Base-by-base conservation (phyloP, 2,113 vertebrate genomes). In the Chaetorhynchus papuensis region DNA sequence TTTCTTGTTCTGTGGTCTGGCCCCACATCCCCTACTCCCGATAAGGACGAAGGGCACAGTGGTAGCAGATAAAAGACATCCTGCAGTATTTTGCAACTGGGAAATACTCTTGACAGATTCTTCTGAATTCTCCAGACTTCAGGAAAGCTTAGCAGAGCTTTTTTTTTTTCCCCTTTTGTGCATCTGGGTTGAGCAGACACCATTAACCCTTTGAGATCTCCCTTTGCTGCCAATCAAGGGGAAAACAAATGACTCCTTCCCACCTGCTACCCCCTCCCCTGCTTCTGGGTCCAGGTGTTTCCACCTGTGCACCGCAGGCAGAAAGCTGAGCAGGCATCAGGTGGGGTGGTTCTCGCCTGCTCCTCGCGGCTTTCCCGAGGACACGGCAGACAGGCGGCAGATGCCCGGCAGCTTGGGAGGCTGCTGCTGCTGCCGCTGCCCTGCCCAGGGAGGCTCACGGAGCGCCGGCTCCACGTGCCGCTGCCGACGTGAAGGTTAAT, bases 371-470 rank as follows among this genome's bases (percentile, higher is more conserved):
- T 78, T 53, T 89, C 69, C 84, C 5, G 59, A 20, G 84, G 69
- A 8, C 17, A 1, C 0, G 31, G 60, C 77, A 74, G 72, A 5
- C 49, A 21, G 50, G 16, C 1, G 3, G 77, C 83, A 87, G 76
- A 27, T 28, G n/a, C 69, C 16, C 2, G 1, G 72, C n/a, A 24
- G 47, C 77, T 31, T 3, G 35, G 81, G 41, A 57, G 47, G 66
- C 39, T 20, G 74, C 52, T 27, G 74, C 78, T 9, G 18, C 2
- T 10, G 39, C n/a, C n/a, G n/a, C 39, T 39, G 42, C 19, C 50
- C 70, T 0, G 6, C 24, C 0, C 5, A 47, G 30, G n/a, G 41
- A 74, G 2, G 56, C 49, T 56, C 14, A 0, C 1, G 9, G 26
- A 21, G 47, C 1, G 5, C 63, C 8, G 31, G 39, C 63, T 53